Evolutionary conservation across 2,113 vertebrate species (phyloP).

Genomic region (Euleptes europaea): DNA sequence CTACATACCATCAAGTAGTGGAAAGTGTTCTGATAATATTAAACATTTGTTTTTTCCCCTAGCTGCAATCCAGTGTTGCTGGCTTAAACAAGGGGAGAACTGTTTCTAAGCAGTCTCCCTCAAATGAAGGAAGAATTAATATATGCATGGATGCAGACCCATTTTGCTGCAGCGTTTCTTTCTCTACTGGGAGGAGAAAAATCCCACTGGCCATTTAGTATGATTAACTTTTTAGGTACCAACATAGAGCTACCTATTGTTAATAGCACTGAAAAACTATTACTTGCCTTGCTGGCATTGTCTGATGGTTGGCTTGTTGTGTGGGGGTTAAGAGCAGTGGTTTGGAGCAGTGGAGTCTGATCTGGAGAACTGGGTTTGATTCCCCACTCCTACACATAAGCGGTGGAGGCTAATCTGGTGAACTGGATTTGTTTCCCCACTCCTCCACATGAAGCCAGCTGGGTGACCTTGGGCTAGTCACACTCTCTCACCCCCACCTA

Average conservation of each 20-base stretch:
- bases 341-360: too few species aligned
- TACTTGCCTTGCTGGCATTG: neutral
- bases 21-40: neutral
- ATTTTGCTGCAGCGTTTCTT: neutral
- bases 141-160: neutral
- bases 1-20: neutral
- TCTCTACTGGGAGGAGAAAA: neutral
- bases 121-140: constrained; percentile 18
- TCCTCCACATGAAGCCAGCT: too few species aligned
- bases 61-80: neutral
- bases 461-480: too few species aligned
- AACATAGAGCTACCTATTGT: neutral
- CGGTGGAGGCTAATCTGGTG: too few species aligned
- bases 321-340: too few species aligned
- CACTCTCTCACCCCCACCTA: too few species aligned
- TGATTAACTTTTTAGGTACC: neutral
- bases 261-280: neutral
- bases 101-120: constrained; percentile 5
- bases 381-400: too few species aligned
- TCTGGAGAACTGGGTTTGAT: too few species aligned
- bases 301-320: neutral
- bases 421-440: too few species aligned
- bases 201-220: neutral
- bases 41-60: neutral
- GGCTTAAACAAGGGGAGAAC: constrained; percentile 9